Conservation (phyloP, 2,113 vertebrate genomes). For the Lycocorax pyrrhopterus region DNA sequence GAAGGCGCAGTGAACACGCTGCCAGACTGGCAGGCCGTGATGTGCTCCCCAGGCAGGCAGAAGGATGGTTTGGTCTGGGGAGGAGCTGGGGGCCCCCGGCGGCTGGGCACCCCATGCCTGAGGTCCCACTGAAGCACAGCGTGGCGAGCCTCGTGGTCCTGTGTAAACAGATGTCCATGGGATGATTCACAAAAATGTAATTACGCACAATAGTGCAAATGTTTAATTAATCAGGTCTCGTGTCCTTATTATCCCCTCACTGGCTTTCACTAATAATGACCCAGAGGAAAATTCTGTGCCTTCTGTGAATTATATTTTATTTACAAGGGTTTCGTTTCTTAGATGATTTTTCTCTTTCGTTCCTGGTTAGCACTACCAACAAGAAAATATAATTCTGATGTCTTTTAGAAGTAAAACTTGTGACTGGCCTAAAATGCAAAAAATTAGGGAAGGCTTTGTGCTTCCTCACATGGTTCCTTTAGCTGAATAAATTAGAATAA, state of each 20-base stretch:
- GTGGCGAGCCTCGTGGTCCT: neutral
- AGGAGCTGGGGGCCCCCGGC: accelerated
- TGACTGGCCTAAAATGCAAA: constrained; percentile 5
- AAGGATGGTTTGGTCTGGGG: neutral
- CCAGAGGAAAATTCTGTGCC: constrained; percentile 74
- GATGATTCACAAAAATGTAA: constrained; percentile 64
- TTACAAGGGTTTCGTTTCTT: constrained; percentile 68
- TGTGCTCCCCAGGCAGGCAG: neutral
- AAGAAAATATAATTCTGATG: constrained; percentile 10
- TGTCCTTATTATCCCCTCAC: constrained; percentile 74
- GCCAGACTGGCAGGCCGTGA: neutral
- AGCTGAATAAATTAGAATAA: constrained; percentile 60
- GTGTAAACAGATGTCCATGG: constrained; percentile 63
- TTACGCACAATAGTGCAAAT: constrained; percentile 70
- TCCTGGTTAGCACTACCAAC: neutral
- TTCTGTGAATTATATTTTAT: constrained; percentile 77
- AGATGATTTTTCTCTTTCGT: neutral
- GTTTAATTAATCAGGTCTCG: constrained; percentile 77
- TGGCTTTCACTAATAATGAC: constrained; percentile 75
- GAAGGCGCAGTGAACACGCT: accelerated
- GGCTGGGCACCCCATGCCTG: neutral
- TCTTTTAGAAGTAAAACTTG: neutral
- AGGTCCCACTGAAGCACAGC: neutral
- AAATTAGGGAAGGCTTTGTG: constrained; percentile 15
- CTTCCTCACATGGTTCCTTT: neutral